phyloP scores from a whole-genome alignment of 2,113 vertebrate species.

The Campylorhamphus procurvoides region DNA sequence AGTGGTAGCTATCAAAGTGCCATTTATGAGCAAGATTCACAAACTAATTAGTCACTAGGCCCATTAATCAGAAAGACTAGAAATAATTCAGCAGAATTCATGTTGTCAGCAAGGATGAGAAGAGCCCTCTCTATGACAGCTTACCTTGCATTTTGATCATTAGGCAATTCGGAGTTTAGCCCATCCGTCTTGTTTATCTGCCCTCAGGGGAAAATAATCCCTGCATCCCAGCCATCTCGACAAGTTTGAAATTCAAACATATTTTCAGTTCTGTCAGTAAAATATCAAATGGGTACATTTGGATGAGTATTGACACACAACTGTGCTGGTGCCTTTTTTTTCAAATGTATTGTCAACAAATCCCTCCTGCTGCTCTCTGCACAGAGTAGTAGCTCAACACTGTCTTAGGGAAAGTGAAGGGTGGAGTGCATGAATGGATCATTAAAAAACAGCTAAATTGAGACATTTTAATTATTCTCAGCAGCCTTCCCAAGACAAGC shows the following conservation, averaged over 20 bases:
- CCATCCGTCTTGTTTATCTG: constrained; percentile 72
- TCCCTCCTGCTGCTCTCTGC: neutral
- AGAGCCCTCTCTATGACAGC: constrained; percentile 55
- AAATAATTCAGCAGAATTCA: constrained; percentile 60
- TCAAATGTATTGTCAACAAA: constrained; percentile 18
- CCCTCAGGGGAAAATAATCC: constrained; percentile 69
- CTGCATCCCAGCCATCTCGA: constrained; percentile 54
- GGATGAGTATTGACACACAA: constrained; percentile 59
- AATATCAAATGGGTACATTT: constrained; percentile 61
- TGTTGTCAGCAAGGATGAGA: constrained; percentile 66
- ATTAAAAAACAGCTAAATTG: constrained; percentile 7
- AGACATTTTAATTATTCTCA: constrained; percentile 3
- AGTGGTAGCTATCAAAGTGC: constrained; percentile 44
- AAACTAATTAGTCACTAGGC: constrained; percentile 55
- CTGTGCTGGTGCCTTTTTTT: neutral
- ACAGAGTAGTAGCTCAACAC: neutral
- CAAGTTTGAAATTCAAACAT: constrained; percentile 72
- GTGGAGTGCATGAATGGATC: neutral
- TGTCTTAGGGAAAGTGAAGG: neutral
- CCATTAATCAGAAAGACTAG: constrained; percentile 52
- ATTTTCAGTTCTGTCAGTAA: constrained; percentile 69
- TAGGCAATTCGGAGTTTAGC: constrained; percentile 60
- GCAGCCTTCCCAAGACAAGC: neutral
- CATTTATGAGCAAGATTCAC: neutral
- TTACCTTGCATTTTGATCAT: constrained; percentile 72